Conservation (phyloP, 2,113 vertebrate species). For the Nesogale talazaci region DNA sequence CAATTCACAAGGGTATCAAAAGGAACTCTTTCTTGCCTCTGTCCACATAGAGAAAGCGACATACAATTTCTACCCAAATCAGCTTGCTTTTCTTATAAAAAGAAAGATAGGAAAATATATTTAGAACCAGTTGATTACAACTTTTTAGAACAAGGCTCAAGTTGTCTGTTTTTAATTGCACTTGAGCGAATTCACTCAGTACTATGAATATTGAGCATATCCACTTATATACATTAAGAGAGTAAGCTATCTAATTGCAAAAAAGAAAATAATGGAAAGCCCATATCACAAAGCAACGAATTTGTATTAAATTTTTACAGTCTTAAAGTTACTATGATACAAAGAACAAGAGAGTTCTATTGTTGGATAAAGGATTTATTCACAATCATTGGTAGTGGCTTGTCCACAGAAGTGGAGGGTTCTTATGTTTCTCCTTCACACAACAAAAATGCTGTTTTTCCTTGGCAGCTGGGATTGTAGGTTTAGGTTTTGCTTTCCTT, state of each 20-base stretch:
- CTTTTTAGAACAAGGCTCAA: background rate
- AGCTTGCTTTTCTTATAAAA: background rate
- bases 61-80: background rate
- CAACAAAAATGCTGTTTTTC: background rate
- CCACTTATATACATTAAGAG: background rate
- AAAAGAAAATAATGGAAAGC: background rate
- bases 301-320: background rate
- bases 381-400: background rate
- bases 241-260: no score
- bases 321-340: background rate
- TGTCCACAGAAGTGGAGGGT: background rate
- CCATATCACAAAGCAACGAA: background rate
- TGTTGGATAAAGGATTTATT: conserved; percentile 30
- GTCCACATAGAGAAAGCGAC: background rate
- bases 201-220: background rate
- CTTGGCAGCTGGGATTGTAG: background rate
- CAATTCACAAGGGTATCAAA: background rate
- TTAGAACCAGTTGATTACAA: background rate
- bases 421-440: background rate
- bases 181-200: background rate
- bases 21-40: background rate
- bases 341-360: background rate
- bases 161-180: background rate
- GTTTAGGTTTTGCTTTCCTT: background rate
- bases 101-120: background rate